These are phyloP conservation scores for Mesorhabditis belari DNA, from an alignment of 2,888 invertebrate species.

Conservation along the genomic window DNA sequence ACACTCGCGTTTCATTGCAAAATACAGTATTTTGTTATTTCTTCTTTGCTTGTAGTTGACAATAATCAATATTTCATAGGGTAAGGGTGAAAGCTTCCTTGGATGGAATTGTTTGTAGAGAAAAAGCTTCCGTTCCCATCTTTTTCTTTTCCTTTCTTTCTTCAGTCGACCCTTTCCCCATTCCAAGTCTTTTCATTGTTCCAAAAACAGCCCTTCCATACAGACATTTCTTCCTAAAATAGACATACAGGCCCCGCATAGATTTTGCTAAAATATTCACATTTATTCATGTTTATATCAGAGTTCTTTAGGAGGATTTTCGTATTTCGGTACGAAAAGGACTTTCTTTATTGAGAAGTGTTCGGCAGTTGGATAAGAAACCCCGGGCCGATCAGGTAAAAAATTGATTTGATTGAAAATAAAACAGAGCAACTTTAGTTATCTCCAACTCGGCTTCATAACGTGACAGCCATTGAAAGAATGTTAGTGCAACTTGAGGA, in stretches of 20 bases:
- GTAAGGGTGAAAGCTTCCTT: conserved; percentile 1
- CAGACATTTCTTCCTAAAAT: too few species aligned
- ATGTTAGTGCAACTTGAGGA: conserved; percentile 57
- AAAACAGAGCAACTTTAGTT: too few species aligned
- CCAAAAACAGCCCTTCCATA: too few species aligned
- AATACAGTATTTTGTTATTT: neutral
- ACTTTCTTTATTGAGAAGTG: conserved; percentile 70
- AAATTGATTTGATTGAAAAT: too few species aligned
- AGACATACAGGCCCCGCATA: too few species aligned
- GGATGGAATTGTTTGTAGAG: conserved; percentile 5
- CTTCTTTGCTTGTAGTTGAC: neutral
- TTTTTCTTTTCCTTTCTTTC: too few species aligned
- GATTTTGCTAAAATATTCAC: too few species aligned
- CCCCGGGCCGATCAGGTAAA: conserved; percentile 42
- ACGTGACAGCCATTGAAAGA: conserved; percentile 87
- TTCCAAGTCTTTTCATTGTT: too few species aligned
- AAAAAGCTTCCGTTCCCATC: too few species aligned
- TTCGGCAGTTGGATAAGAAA: conserved; percentile 54
- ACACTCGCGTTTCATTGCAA: neutral
- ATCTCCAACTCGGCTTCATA: conserved; percentile 59
- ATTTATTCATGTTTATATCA: too few species aligned
- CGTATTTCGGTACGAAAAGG: conserved; percentile 80
- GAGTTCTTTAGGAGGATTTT: conserved; percentile 67
- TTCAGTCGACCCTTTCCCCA: too few species aligned
- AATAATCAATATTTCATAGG: neutral